Evolutionary conservation across 2,888 invertebrate genomes (phyloP), one percentile per base, ranked within the genome.

Genomic region (Escarpia spicata): DNA sequence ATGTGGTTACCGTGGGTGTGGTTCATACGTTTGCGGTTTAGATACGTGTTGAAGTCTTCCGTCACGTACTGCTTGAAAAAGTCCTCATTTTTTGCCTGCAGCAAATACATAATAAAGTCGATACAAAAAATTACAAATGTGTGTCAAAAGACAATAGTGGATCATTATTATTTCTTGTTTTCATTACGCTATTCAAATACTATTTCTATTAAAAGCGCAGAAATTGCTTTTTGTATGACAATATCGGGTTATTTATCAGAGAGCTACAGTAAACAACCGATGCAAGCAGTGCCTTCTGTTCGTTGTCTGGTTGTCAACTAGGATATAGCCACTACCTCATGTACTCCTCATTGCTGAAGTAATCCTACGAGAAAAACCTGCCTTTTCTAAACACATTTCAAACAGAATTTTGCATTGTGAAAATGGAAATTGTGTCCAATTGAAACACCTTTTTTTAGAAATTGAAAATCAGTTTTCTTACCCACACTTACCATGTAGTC

Each of bases 1-100:
- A 98, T 97, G 96, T 98, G 98, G 97, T 98, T 98, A 91, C 98
- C 98, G 96, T 98, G 98, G 45, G 98, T 98, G 96, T 97, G 97
- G 95, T 98, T 98, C 95, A 97, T 97, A 43, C 98, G 97, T 96
- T 98, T 98, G 90, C 98, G 97, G 95, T 97, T 97, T 44, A 98
- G 97, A 95, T 98, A 98, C 90, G 97, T 98, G 93, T 97, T 97
- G 95, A 98, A 98, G 96, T 98, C 98, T 96, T 98, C 98, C 0
- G 98, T 98, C 90, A 98, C 98, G 97, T 98, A 98, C 95, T 98
- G 98, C 43, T 98, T 98, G 96, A 98, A 98, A 95, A 98, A 98
- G 96, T 98, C 98, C 91, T 97, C 97, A 97, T 98, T 98, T 96
- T 98, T 97, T 26, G 97, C 97, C 98, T 98, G 95, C 58, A 92